Base-by-base conservation (phyloP, 2,797 vertebrate species). In the Xyrichtys novacula region DNA sequence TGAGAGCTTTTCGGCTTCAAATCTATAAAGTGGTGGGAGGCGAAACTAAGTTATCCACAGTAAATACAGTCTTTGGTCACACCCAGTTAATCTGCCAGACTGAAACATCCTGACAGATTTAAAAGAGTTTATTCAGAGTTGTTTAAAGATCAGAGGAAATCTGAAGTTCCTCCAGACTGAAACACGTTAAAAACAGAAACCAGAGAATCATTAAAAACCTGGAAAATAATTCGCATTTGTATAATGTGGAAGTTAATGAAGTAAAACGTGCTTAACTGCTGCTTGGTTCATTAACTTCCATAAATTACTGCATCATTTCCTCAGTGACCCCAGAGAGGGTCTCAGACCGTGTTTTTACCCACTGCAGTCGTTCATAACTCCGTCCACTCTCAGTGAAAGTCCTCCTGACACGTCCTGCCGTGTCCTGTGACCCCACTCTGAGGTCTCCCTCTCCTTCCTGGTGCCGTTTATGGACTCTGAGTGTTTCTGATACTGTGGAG, bases 391-490 rank as follows among this genome's bases (percentile, higher is more conserved):
- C n/a, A n/a, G n/a, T n/a, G n/a, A n/a, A n/a, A n/a, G n/a, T 31
- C 47, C 38, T 44, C 42, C 36, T 46, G 40, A 69, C 31, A 48
- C 14, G 48, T 15, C 20, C 48, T 32, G 29, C 43, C 26, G 22
- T 32, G 68, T 63, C 65, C 53, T 28, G n/a, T 67, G 59, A 60
- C 42, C 20, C 0, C 0, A 31, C 29, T 23, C 28, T 62, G 50
- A 40, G 32, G 29, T 19, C 38, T 56, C 36, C n/a, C 5, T 22
- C 38, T 65, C 46, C 10, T 40, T 34, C 53, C 7, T 29, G 28
- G 48, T 56, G 19, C 54, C 53, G 43, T 71, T 66, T 42, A 65
- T 17, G 38, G 38, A 52, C n/a, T n/a, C 29, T 3, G 40, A 67
- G 43, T 38, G 46, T 72, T 29, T 66, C 32, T 63, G 60, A 57